Conservation (phyloP, 92 coral and sea anemone species). For the Desmophyllum pertusum region DNA sequence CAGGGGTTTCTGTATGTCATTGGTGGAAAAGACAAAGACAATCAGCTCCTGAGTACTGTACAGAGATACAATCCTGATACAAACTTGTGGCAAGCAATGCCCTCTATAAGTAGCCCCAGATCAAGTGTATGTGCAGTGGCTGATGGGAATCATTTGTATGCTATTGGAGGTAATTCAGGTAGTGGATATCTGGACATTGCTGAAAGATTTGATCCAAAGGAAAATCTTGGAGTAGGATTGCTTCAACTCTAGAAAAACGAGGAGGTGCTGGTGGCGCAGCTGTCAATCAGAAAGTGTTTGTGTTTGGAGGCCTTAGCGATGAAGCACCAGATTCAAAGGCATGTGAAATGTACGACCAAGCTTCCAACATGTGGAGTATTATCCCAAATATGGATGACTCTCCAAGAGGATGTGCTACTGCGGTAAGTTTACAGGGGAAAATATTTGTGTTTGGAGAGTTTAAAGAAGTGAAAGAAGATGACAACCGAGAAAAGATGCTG, state of each 20-base stretch:
- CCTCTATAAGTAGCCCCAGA: no score
- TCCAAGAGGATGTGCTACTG: background rate
- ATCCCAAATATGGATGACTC: background rate
- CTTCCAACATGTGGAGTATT: background rate
- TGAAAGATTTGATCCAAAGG: background rate
- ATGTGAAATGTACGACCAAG: background rate
- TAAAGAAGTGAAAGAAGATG: no score
- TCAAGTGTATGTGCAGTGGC: slow-evolving; percentile 12
- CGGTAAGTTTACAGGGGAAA: background rate
- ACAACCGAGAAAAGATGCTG: no score
- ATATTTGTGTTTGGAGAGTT: background rate
- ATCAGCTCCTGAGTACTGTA: no score
- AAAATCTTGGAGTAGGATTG: background rate
- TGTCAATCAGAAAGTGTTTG: background rate
- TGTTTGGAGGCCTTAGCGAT: background rate
- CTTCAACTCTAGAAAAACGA: background rate
- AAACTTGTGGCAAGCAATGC: no score
- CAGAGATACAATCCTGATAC: no score
- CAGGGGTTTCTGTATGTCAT: no score
- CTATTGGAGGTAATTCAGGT: background rate
- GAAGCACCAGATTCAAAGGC: no score
- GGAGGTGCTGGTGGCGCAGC: background rate
- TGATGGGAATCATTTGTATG: background rate
- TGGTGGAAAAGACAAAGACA: no score
- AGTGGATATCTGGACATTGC: no score